Evolutionary conservation across 1,140 invertebrate genomes (phyloP), one percentile per base, ranked within the genome.

Genomic region (Saxidomus purpurata): DNA sequence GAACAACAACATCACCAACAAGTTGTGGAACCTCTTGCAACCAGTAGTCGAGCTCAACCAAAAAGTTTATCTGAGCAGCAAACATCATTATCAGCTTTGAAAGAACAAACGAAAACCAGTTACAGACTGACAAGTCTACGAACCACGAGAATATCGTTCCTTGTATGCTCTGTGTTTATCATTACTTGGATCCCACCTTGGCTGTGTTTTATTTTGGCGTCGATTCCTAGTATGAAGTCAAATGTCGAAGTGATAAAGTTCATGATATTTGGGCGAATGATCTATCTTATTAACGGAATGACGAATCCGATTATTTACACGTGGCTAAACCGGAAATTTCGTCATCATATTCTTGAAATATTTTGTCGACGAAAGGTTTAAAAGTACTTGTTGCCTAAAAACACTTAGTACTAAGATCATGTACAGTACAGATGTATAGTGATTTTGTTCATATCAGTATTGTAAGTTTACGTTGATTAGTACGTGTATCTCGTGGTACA

Each of bases 241-340:
- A 76, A 74, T 25, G 31, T 71, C 3, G 49, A 38, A 3, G 67
- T 40, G 8, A 59, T 85, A 15, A 28, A 71, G 22, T 85, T 71
- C 34, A 71, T 71, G 69, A 28, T 85, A 11, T 85, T 85, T 36
- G 83, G 67, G 0, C 28, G 67, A 85, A 85, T 85, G 83, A 85
- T 69, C 0, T 85, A 85, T n/a, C 49, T 85, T 25, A 43, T 85
- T 4, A 85, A 85, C 43, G 67, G 61, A 28, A 25, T 85, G 1
- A 19, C 67, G 13, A 85, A 85, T 59, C 83, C 83, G 19, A 71
- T 85, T 22, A 22, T 85, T 3, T 85, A 85, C 34, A 31, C 69
- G 19, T 31, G 36, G 47, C n/a, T 85, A 15, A 85, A 85, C 47
- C 52, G 36, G 49, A 85, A 55, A 31, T 85, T 85, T 59, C 63